A percentile compares a stretch with the other conserved stretches of the same genome.
phyloP scores from a whole-genome alignment of 2,888 invertebrate genomes.

The Lasioglossum morio region DNA sequence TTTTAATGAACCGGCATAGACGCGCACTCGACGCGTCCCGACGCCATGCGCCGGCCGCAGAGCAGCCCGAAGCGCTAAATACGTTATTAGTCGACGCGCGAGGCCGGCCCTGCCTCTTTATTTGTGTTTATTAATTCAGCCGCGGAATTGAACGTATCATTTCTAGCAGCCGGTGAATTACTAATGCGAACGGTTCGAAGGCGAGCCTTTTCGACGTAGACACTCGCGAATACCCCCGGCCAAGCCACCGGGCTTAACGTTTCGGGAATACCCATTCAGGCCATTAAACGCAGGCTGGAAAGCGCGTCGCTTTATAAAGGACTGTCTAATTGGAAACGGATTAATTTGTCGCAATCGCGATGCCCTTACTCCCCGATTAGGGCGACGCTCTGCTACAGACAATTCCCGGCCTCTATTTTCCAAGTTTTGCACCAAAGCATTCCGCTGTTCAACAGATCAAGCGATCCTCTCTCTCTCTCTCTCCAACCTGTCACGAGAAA shows the following conservation, averaged over 20 bases:
- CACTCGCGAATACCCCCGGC: constrained; percentile 19
- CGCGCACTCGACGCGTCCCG: constrained; percentile 67
- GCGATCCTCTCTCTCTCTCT: neutral
- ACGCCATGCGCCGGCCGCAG: constrained; percentile 51
- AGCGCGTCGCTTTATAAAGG: constrained; percentile 63
- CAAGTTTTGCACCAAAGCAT: neutral
- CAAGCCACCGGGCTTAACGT: constrained; percentile 41
- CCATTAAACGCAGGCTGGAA: constrained; percentile 69
- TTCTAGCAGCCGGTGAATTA: constrained; percentile 77
- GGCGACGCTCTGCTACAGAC: neutral
- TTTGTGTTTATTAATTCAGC: constrained; percentile 82
- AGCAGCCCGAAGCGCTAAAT: constrained; percentile 78
- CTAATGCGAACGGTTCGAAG: constrained; percentile 75
- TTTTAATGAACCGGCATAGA: constrained; percentile 82
- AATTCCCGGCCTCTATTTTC: neutral
- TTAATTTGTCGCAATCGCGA: constrained; percentile 73
- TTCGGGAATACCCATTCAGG: constrained; percentile 72
- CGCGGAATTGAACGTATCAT: constrained; percentile 82
- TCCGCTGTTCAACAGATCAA: neutral
- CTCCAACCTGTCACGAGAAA: neutral
- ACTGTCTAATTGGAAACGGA: constrained; percentile 75
- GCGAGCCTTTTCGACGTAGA: constrained; percentile 55
- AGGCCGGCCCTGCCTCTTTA: constrained; percentile 70
- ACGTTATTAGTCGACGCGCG: constrained; percentile 80
- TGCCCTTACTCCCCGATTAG: constrained; percentile 27